Evolutionary conservation across 2,797 vertebrate species (phyloP).

Genomic region (Ptychobarbus kaznakovi): DNA sequence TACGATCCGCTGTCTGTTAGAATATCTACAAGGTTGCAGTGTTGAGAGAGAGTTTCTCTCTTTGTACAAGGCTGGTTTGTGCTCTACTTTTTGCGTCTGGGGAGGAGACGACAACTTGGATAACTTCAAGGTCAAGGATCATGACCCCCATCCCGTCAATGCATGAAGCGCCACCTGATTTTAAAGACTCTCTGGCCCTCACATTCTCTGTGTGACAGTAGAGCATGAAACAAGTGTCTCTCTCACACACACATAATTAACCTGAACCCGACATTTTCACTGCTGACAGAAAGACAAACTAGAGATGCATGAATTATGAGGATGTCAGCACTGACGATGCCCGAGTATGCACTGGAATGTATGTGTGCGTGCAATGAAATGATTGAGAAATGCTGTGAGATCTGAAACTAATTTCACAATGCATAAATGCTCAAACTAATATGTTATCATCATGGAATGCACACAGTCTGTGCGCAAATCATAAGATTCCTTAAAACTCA

Average conservation of each 20-base stretch:
- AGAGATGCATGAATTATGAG: constrained; percentile 53
- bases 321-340: constrained; percentile 22
- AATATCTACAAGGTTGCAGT: not conserved
- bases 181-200: constrained; percentile 40
- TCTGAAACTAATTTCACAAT: constrained; percentile 33
- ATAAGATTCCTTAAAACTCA: not conserved
- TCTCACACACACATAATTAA: constrained; percentile 43
- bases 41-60: not conserved
- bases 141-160: constrained; percentile 41
- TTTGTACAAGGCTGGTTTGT: constrained; percentile 28
- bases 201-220: constrained; percentile 17
- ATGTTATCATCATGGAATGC: not conserved
- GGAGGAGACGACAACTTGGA: constrained; percentile 57
- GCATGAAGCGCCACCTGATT: constrained; percentile 30
- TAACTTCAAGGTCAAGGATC: constrained; percentile 54
- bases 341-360: constrained; percentile 24
- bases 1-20: not conserved
- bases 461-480: not conserved
- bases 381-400: constrained; percentile 39
- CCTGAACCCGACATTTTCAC: constrained; percentile 10
- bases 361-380: not conserved
- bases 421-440: constrained; percentile 7
- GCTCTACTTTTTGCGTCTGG: constrained; percentile 39
- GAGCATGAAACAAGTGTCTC: constrained; percentile 37
- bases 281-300: constrained; percentile 57